Percentiles rank a stretch among this genome's conserved stretches.
These are phyloP conservation scores for Melanotaenia pygmaea DNA, from an alignment of 2,797 vertebrate genomes.

Conservation along the genomic window DNA sequence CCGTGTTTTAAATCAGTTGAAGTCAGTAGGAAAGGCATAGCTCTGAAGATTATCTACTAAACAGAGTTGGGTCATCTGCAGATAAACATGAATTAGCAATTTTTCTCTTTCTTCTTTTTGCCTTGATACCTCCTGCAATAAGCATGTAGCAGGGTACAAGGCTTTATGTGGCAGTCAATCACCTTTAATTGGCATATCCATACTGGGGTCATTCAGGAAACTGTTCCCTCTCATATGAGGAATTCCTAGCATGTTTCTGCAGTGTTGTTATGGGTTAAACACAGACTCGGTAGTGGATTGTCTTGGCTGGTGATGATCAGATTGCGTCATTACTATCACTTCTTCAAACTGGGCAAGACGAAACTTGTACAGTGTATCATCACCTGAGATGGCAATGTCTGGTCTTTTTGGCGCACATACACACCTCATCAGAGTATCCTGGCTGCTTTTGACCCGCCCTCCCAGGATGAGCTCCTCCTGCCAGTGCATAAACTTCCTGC, in stretches of 20 bases:
- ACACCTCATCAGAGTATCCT: conserved; percentile 92
- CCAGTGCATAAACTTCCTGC: conserved; percentile 99
- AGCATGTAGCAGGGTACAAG: conserved; percentile 39
- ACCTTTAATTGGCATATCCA: conserved; percentile 78
- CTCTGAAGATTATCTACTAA: conserved; percentile 22
- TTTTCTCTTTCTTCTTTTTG: conserved; percentile 30
- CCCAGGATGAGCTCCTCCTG: conserved; percentile 97
- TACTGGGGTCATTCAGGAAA: conserved; percentile 74
- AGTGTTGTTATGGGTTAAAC: conserved; percentile 71
- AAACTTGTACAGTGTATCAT: conserved; percentile 1
- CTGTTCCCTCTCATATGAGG: conserved; percentile 67
- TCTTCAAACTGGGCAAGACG: conserved; percentile 4
- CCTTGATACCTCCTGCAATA: conserved; percentile 47
- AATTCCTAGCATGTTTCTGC: conserved; percentile 75
- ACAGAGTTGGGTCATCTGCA: conserved; percentile 24
- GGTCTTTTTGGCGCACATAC: conserved; percentile 36
- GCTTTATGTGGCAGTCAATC: conserved; percentile 76
- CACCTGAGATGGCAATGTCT: background rate
- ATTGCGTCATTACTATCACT: conserved; percentile 5
- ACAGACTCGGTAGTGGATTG: conserved; percentile 32
- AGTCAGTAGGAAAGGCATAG: conserved; percentile 45
- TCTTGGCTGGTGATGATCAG: background rate
- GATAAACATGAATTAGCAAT: conserved; percentile 11
- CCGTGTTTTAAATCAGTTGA: conserved; percentile 51
- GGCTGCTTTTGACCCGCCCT: conserved; percentile 86